Base-by-base conservation (phyloP, 2,888 invertebrate genomes). In the Brachyptera risi region DNA sequence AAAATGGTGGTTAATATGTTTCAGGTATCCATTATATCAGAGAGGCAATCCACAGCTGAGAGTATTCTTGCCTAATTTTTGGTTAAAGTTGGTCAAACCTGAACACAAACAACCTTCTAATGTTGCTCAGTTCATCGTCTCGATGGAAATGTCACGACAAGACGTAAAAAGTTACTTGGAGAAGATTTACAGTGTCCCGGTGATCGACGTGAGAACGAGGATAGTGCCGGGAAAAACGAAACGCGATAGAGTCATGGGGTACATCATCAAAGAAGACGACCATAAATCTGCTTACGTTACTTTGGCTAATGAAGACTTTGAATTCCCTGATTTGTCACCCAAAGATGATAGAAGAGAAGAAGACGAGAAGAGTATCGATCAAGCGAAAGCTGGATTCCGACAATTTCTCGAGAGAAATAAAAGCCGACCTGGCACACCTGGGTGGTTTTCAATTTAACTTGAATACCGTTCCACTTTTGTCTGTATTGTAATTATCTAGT, bases 21-120 rank as follows among this genome's bases (percentile, higher is more conserved):
- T 50, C 69, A 90, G 92, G 85, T 96, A 96, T 78, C 96, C 96
- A 1, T 71, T 95, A 35, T 96, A 92, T 75, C 89, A 90, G 75
- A 85, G 83, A 73, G 97, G 97, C 13, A 92, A 92, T 74, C 97
- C 98, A n/a, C 97, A 97, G 72, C 77, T 93, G 31, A 79, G 97
- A 62, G 82, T 97, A 9, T 96, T 94, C 75, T 77, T 99, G 31
- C 97, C 98, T 0, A 94, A 97, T 74, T 98, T 98, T 77, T 98
- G 95, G 94, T 86, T 99, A 87, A 97, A 96, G 78, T 71, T 97
- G 17, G 83, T 97, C 0, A 81, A 85, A 59, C 86, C 92, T 1
- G 70, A 73, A 2, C 67, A 74, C 17, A 80, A 80, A 31, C 83
- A 87, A 67, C 91, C 92, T 2, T 80, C 84, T 50, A 93, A 97